A percentile compares a stretch with the other conserved stretches of the same genome.
Evolutionary conservation across 2,888 invertebrate genomes (phyloP).

Genomic region (Cephus rjabovi): DNA sequence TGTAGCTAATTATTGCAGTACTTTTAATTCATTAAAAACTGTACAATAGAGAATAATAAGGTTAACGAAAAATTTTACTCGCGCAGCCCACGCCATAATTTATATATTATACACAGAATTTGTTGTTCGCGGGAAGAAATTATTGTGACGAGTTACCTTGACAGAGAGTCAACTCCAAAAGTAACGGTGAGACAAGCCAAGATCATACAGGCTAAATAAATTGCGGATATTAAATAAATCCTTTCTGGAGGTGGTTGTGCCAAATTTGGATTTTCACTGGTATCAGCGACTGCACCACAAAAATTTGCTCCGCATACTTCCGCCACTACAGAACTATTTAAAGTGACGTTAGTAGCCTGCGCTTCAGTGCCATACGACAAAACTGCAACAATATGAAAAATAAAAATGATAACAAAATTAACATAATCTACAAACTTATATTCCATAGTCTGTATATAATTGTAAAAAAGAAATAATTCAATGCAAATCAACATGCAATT

Average conservation of each 20-base stretch:
- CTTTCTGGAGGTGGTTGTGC: constrained; percentile 78
- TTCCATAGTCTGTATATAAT: too few species aligned
- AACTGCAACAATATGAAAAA: constrained; percentile 42
- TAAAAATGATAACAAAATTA: too few species aligned
- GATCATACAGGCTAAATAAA: constrained; percentile 85
- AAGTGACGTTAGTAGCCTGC: constrained; percentile 45
- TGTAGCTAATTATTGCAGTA: too few species aligned
- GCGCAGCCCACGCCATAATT: too few species aligned
- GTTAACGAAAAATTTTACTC: too few species aligned
- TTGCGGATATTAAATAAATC: constrained; percentile 83
- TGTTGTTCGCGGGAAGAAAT: too few species aligned
- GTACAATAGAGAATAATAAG: too few species aligned
- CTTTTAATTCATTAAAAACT: too few species aligned
- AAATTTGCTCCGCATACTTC: constrained; percentile 81
- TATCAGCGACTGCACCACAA: constrained; percentile 72
- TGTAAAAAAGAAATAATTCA: too few species aligned
- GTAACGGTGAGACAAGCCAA: constrained; percentile 80
- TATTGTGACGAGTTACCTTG: constrained; percentile 70
- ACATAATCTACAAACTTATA: too few species aligned
- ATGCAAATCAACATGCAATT: too few species aligned
- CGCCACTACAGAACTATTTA: constrained; percentile 67
- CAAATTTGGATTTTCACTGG: constrained; percentile 75
- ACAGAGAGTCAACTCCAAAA: constrained; percentile 83
- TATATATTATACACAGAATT: too few species aligned
- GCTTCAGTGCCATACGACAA: constrained; percentile 56